Evolutionary conservation across 2,888 invertebrate genomes (phyloP).

Genomic region (Ischnura elegans): DNA sequence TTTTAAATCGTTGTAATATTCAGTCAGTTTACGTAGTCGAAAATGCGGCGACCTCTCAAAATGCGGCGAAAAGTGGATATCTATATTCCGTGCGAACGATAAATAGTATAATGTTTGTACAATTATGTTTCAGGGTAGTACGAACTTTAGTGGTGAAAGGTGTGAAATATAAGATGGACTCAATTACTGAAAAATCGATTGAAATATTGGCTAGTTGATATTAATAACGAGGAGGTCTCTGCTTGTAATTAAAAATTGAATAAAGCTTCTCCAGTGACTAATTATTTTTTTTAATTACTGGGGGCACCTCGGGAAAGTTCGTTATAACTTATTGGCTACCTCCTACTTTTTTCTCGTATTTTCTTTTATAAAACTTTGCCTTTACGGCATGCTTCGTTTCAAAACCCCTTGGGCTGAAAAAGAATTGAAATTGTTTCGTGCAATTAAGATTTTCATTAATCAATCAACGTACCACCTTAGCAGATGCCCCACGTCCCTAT

Average conservation of each 20-base stretch:
- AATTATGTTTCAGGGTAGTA: too few species aligned
- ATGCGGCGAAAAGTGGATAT: too few species aligned
- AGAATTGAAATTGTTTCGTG: constrained; percentile 45
- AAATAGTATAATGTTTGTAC: too few species aligned
- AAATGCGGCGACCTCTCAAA: too few species aligned
- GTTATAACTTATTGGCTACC: neutral
- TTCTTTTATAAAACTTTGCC: neutral
- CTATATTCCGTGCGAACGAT: too few species aligned
- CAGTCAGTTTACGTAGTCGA: too few species aligned
- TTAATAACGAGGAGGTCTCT: too few species aligned
- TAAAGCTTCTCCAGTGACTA: neutral
- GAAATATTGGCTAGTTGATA: too few species aligned
- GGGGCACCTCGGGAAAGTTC: neutral
- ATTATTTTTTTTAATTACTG: constrained; percentile 14
- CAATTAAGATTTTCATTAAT: constrained; percentile 64
- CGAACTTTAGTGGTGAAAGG: too few species aligned
- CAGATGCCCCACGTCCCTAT: neutral
- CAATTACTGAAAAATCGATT: too few species aligned
- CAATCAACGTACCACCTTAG: constrained; percentile 12
- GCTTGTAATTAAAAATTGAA: neutral
- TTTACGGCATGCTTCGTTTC: neutral
- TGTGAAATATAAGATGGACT: too few species aligned
- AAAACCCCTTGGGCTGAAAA: neutral
- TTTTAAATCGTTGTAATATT: too few species aligned
- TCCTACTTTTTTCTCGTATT: neutral